Evolutionary conservation across 2,113 vertebrate genomes (phyloP).

Genomic region (Hystrix cristata): DNA sequence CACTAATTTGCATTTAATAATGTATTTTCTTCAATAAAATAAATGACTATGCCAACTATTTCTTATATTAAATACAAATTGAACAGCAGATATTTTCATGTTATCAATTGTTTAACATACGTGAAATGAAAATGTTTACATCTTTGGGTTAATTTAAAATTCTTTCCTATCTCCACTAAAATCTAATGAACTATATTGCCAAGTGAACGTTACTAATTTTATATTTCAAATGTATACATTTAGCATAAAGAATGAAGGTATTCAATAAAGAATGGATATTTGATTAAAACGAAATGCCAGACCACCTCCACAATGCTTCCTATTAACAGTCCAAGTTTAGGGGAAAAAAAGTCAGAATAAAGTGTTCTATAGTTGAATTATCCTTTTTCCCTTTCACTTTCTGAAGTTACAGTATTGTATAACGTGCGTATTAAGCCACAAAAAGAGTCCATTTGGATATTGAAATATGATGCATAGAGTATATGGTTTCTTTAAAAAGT

Average conservation of each 20-base stretch:
- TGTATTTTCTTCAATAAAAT: not conserved
- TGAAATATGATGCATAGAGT: conserved; percentile 34
- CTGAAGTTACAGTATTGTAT: conserved; percentile 35
- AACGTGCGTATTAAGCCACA: conserved; percentile 17
- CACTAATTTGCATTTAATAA: not conserved
- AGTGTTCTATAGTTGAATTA: not conserved
- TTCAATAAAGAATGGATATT: not conserved
- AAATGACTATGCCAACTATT: not conserved
- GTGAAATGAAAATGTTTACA: not conserved
- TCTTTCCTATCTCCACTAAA: not conserved
- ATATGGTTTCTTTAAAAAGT: conserved; percentile 30
- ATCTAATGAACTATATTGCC: not conserved
- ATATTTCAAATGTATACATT: conserved; percentile 7
- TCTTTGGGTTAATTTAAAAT: not conserved
- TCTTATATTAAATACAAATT: not conserved
- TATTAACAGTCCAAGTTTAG: not conserved
- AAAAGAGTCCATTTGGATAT: not conserved
- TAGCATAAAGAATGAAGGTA: not conserved
- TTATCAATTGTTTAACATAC: conserved; percentile 9
- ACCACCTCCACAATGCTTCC: not conserved
- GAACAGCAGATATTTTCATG: not conserved
- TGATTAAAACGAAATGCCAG: conserved; percentile 19
- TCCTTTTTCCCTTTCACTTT: conserved; percentile 15
- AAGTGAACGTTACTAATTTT: conserved; percentile 1
- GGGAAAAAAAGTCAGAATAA: not conserved